These are phyloP conservation scores for Pteruthius melanotis DNA, from an alignment of 2,113 vertebrate species.

Conservation along the genomic window DNA sequence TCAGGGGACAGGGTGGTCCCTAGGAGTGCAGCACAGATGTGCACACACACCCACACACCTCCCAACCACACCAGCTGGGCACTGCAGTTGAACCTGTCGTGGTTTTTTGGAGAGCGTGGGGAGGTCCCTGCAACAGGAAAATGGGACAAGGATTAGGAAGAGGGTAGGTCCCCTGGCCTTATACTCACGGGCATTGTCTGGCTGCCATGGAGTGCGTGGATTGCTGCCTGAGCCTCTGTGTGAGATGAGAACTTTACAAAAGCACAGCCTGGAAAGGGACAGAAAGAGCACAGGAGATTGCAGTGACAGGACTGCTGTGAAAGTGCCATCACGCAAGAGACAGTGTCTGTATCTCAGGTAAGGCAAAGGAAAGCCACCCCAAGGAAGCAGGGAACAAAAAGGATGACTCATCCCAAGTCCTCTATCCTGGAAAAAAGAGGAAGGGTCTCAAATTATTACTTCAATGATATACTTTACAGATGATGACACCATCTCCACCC, in stretches of 20 bases:
- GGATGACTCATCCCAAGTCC: not conserved
- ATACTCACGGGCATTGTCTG: constrained; percentile 99
- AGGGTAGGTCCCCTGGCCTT: not conserved
- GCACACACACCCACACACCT: not conserved
- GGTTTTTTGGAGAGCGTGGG: not conserved
- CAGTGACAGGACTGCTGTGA: not conserved
- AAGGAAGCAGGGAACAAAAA: not conserved
- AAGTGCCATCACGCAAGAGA: not conserved
- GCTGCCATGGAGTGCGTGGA: constrained; percentile 96
- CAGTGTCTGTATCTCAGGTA: not conserved
- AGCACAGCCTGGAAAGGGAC: constrained; percentile 87
- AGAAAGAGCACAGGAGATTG: constrained; percentile 42
- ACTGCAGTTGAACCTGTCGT: not conserved
- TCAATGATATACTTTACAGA: not conserved
- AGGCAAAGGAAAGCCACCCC: constrained; percentile 3
- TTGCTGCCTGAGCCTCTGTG: constrained; percentile 95
- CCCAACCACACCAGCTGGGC: not conserved
- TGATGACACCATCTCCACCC: not conserved
- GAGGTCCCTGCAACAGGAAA: not conserved
- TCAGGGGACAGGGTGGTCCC: not conserved
- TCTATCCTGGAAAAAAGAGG: not conserved
- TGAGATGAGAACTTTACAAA: constrained; percentile 99
- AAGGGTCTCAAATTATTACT: not conserved
- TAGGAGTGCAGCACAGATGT: not conserved
- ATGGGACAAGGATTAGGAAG: not conserved